Evolutionary conservation across 2,113 vertebrate species (phyloP).

Genomic region (Tupaia chinensis): DNA sequence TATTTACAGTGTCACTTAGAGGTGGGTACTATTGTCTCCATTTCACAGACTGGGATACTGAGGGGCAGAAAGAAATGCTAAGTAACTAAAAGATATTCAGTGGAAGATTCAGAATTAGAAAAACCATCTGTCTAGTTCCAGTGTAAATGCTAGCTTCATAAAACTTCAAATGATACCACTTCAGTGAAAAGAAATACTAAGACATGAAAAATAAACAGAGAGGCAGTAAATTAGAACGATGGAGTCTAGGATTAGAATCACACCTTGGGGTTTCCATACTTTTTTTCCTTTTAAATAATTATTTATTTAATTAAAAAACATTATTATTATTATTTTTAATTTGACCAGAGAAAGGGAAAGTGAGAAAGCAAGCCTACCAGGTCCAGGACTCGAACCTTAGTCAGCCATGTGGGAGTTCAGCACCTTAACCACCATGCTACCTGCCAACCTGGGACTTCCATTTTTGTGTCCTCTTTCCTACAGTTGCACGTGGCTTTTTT

Average conservation of each 20-base stretch:
- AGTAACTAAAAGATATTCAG: not conserved
- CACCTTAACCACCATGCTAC: no score
- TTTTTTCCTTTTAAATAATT: no score
- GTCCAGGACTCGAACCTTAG: no score
- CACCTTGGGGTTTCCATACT: not conserved
- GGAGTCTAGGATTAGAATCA: not conserved
- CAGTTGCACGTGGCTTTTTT: not conserved
- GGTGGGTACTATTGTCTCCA: no score
- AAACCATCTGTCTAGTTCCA: not conserved
- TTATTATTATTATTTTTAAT: no score
- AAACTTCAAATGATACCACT: not conserved
- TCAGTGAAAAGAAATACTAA: not conserved
- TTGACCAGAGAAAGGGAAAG: no score
- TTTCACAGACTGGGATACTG: not conserved
- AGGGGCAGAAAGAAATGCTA: not conserved
- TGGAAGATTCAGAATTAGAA: not conserved
- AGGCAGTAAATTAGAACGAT: not conserved
- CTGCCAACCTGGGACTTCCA: not conserved
- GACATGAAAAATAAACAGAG: not conserved
- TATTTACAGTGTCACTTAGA: not conserved
- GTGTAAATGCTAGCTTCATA: not conserved
- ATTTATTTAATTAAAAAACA: no score
- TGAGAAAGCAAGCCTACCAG: no score
- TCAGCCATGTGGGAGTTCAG: no score
- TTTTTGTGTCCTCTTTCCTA: not conserved